Evolutionary conservation across 2,888 invertebrate genomes (phyloP).

Genomic region (Eudemis profundana): DNA sequence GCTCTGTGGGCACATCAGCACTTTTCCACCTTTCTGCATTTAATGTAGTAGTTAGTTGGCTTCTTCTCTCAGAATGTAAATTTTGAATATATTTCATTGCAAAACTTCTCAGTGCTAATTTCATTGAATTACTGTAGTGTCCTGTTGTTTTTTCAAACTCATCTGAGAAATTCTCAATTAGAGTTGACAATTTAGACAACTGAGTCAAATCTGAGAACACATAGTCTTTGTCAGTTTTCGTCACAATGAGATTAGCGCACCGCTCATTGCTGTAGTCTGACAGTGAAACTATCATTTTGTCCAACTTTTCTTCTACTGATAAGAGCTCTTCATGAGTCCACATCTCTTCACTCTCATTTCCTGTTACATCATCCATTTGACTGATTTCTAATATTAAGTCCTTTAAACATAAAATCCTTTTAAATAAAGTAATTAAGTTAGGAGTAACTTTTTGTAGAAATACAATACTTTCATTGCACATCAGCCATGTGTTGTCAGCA

Average conservation of each 20-base stretch:
- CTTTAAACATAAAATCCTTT: conserved; percentile 90
- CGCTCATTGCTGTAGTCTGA: conserved; percentile 97
- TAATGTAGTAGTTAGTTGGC: conserved; percentile 92
- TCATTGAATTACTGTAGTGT: conserved; percentile 90
- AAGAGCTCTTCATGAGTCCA: conserved; percentile 89
- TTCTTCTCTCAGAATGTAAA: conserved; percentile 95
- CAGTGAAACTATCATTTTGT: conserved; percentile 91
- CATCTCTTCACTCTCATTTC: conserved; percentile 88
- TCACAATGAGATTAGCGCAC: conserved; percentile 94
- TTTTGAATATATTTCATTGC: conserved; percentile 95
- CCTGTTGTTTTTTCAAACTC: conserved; percentile 91
- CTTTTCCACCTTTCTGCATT: conserved; percentile 97
- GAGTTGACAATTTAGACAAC: conserved; percentile 90
- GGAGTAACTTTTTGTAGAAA: conserved; percentile 88
- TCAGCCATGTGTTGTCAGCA: conserved; percentile 81
- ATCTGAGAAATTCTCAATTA: conserved; percentile 92
- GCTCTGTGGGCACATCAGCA: conserved; percentile 95
- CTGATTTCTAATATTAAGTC: conserved; percentile 92
- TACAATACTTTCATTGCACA: conserved; percentile 88
- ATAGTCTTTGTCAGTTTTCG: conserved; percentile 89
- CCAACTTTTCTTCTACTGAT: conserved; percentile 89
- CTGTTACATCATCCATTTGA: conserved; percentile 84
- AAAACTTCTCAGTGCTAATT: conserved; percentile 93
- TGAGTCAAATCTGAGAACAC: conserved; percentile 90
- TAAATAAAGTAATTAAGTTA: conserved; percentile 88